Evolutionary conservation across 2,888 invertebrate genomes (phyloP), one percentile per base, ranked within the genome.

Genomic region (Microctonus aethiopoides): DNA sequence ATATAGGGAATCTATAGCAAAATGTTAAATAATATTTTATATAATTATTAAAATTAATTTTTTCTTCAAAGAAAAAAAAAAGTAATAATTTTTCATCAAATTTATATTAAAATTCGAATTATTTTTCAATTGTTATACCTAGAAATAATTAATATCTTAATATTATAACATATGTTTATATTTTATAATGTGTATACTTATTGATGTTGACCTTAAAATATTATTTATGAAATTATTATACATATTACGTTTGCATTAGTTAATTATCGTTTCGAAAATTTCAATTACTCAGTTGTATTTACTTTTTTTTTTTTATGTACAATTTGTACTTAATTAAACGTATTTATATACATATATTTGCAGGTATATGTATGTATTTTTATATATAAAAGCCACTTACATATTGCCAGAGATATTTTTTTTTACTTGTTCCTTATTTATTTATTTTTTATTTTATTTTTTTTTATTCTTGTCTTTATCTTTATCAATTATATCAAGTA

Each of bases 311-410:
- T 39, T 67, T 59, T 76, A 75, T 74, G 76, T 79, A 80, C 78
- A 78, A 64, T 80, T 80, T 79, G 80, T 81, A 81, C 80, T 79
- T 68, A 77, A 70, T 72, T 79, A 76, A 80, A 79, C 22, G 39
- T 70, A 76, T 81, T 78, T 67, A 79, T 32, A 32, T 32, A 32
- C 6, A 32, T 32, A 32, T 32, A 32, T 7, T 5, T 7, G 7
- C 32, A 32, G 4, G 7, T 32, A 32, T 32, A 32, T 32, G 32
- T 32, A 32, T 32, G 7, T 32, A 6, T 32, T 5, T 32, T 3
- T 32, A 32, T 32, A 6, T 39, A 39, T 39, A 39, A n/a, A 79
- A 80, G 80, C 79, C 79, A 77, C 77, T 80, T 78, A 77, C 68
- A 74, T 68, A 59, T 76, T 66, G 57, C 71, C 73, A 74, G 64